Evolutionary conservation across 2,113 vertebrate species (phyloP), one percentile per base, ranked within the genome.

Genomic region (Colaptes auratus): DNA sequence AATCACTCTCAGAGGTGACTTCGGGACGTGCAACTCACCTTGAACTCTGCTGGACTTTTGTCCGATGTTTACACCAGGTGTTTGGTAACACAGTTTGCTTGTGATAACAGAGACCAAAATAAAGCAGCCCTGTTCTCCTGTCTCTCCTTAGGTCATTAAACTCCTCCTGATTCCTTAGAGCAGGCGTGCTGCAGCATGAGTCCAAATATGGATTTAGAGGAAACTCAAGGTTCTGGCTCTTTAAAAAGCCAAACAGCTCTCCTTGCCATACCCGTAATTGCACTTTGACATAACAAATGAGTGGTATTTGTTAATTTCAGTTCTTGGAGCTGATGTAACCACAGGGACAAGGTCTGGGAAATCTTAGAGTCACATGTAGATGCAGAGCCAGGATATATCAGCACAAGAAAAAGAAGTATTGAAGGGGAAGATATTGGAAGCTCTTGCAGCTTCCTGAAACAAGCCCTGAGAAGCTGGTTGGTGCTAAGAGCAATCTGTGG

Each of bases 11-110:
- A 74, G 79, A 92, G 91, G 89, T 94, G 71, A 95, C 48, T 88
- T 93, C 48, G 64, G 95, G 93, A 95, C 95, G 87, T 0, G 4
- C 13, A 77, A 83, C 83, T 72, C 88, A 86, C 93, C 89, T 95
- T 6, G 0, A 44, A 83, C 44, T 58, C 17, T 3, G 1, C n/a
- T 90, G 93, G 88, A 88, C 50, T 90, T 93, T 71, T 69, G 79
- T 80, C 83, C 92, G 67, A 58, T 78, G 73, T 82, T 63, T 91
- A 6, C 58, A 83, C 14, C 90, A 92, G 95, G 93, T 91, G 82
- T 64, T 93, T 30, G 5, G 3, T 23, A 80, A 67, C 52, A 78
- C 10, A 55, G 63, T 86, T 92, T 86, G 9, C 59, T 89, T 15
- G 53, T 90, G 9, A 59, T 24, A 39, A 3, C 2, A 1, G 2